Evolutionary conservation across 2,888 invertebrate species (phyloP).

Genomic region (Spodoptera exigua): DNA sequence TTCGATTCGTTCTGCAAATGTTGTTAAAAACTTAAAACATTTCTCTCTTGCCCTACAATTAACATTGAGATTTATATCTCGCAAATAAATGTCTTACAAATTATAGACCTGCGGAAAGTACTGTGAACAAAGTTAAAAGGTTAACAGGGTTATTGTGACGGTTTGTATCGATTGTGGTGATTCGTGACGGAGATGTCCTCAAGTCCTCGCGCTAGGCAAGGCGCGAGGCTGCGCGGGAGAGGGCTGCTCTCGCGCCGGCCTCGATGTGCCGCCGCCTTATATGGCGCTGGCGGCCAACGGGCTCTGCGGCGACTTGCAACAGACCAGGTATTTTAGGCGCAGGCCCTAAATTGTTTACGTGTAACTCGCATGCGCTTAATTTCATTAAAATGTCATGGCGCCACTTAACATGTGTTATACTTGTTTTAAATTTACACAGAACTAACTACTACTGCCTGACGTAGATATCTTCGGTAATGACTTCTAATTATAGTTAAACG

Average conservation of each 20-base stretch:
- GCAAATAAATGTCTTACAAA: constrained; percentile 56
- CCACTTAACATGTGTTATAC: constrained; percentile 60
- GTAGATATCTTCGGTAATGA: constrained; percentile 39
- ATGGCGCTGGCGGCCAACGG: constrained; percentile 79
- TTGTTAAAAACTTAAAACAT: constrained; percentile 30
- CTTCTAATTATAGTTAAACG: constrained; percentile 18
- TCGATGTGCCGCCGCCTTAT: constrained; percentile 79
- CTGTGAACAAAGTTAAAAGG: constrained; percentile 66
- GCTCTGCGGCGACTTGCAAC: constrained; percentile 70
- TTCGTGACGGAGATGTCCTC: constrained; percentile 64
- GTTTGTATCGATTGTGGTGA: constrained; percentile 39
- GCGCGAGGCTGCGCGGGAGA: constrained; percentile 46
- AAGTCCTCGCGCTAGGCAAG: constrained; percentile 54
- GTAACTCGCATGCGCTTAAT: constrained; percentile 65
- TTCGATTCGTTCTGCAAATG: constrained; percentile 19
- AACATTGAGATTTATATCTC: constrained; percentile 62
- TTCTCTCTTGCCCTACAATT: constrained; percentile 57
- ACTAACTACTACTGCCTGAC: constrained; percentile 19
- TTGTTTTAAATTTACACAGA: constrained; percentile 26
- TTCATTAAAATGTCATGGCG: constrained; percentile 70
- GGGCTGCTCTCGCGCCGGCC: constrained; percentile 68
- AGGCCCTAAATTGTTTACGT: constrained; percentile 80
- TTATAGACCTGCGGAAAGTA: constrained; percentile 64
- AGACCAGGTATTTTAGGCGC: constrained; percentile 76
- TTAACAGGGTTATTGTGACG: constrained; percentile 61